Percentiles rank a stretch among this genome's conserved stretches.
phyloP scores from a whole-genome alignment of 1,140 invertebrate species.

The Philaenus spumarius region DNA sequence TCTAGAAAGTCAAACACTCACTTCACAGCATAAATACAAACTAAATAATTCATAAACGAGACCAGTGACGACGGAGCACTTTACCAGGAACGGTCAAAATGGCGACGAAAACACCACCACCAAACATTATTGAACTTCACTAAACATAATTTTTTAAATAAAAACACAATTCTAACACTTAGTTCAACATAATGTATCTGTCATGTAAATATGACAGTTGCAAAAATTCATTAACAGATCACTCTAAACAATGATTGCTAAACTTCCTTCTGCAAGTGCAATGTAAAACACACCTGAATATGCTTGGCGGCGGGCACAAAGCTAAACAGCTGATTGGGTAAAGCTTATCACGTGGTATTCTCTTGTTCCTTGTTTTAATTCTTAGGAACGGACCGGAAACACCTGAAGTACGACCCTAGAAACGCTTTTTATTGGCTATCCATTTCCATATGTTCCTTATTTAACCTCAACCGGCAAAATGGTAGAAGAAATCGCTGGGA shows the following conservation, averaged over 20 bases:
- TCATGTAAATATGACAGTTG: neutral
- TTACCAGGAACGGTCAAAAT: conserved; percentile 34
- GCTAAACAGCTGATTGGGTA: conserved; percentile 45
- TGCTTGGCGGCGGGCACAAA: conserved; percentile 55
- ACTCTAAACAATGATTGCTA: neutral
- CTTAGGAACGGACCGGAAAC: conserved; percentile 5
- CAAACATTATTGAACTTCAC: neutral
- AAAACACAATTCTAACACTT: neutral
- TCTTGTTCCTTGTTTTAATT: conserved; percentile 25
- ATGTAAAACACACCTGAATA: conserved; percentile 42
- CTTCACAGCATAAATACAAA: conserved; percentile 28
- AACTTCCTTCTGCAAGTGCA: too few species aligned
- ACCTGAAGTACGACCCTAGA: neutral
- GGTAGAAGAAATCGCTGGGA: conserved; percentile 34
- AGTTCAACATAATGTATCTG: neutral
- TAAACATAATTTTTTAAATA: neutral
- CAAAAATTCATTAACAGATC: neutral
- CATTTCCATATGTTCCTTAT: conserved; percentile 9
- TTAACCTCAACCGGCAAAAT: conserved; percentile 31
- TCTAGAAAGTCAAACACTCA: conserved; percentile 15
- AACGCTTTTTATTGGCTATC: conserved; percentile 8
- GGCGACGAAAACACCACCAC: conserved; percentile 39
- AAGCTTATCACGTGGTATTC: conserved; percentile 41
- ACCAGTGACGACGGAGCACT: conserved; percentile 11
- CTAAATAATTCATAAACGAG: conserved; percentile 16